Conservation (phyloP, 2,888 invertebrate genomes). For the Ophraella communa region DNA sequence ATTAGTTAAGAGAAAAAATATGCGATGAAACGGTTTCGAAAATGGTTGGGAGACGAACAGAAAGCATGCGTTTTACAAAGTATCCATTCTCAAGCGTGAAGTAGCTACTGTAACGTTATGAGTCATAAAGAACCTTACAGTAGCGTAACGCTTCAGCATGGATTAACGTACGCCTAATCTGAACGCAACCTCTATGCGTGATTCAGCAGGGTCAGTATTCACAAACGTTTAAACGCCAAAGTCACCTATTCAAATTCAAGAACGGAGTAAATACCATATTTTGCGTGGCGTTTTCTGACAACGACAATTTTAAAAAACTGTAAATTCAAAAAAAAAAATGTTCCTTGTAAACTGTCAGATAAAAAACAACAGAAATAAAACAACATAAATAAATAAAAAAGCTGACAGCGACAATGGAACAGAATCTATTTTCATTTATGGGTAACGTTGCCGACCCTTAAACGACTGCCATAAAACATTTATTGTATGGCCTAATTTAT, state of each 20-base stretch:
- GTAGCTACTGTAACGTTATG: constrained; percentile 45
- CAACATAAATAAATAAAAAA: no score
- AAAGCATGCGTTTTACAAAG: constrained; percentile 56
- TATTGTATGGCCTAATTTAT: no score
- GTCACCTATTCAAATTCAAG: neutral
- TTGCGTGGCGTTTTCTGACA: no score
- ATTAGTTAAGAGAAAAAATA: neutral
- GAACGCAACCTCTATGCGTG: constrained; percentile 50
- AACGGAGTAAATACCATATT: no score
- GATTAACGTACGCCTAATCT: constrained; percentile 52
- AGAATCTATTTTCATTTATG: no score
- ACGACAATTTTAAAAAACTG: no score
- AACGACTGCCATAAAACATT: no score
- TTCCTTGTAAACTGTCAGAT: no score
- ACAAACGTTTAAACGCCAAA: constrained; percentile 40
- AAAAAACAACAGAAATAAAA: no score
- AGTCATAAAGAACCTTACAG: constrained; percentile 46
- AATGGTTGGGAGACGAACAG: constrained; percentile 51
- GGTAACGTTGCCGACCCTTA: no score
- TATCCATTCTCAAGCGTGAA: constrained; percentile 50
- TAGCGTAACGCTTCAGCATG: constrained; percentile 51
- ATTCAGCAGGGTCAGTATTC: constrained; percentile 51
- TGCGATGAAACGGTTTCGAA: constrained; percentile 43
- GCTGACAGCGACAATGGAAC: no score
- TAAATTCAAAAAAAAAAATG: no score